These are phyloP conservation scores for Nanorana parkeri DNA, from an alignment of 2,113 vertebrate species.

Conservation along the genomic window DNA sequence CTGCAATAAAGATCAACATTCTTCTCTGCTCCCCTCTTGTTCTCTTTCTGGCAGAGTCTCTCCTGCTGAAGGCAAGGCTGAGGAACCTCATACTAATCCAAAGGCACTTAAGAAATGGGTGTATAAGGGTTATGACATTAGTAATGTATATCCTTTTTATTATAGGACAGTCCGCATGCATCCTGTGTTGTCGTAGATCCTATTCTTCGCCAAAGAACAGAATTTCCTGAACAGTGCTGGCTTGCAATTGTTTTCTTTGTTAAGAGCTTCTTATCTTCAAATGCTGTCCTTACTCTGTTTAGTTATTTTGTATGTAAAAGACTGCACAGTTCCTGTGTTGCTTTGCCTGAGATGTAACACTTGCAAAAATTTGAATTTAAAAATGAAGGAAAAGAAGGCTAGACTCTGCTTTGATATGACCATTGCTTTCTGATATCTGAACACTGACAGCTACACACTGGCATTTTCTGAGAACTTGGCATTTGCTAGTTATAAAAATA, in stretches of 20 bases:
- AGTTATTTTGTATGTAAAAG: conserved; percentile 1
- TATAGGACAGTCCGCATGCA: conserved; percentile 63
- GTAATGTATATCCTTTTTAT: conserved; percentile 64
- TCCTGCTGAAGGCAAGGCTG: background rate
- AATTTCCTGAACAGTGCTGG: conserved; percentile 71
- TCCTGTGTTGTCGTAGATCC: conserved; percentile 69
- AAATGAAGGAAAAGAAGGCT: background rate
- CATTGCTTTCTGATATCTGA: background rate
- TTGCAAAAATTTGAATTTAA: background rate
- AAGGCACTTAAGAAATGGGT: conserved; percentile 9
- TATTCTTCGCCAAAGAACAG: conserved; percentile 75
- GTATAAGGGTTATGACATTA: conserved; percentile 55
- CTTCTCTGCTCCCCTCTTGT: background rate
- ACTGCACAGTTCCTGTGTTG: conserved; percentile 21
- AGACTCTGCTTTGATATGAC: background rate
- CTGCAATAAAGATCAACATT: conserved; percentile 42
- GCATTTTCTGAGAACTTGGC: conserved; percentile 16
- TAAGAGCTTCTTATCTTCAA: conserved; percentile 2
- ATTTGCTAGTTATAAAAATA: background rate
- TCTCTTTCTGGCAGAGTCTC: background rate
- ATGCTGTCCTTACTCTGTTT: conserved; percentile 1
- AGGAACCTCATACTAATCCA: background rate
- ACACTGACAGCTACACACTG: background rate
- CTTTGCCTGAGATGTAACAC: background rate
- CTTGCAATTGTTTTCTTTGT: conserved; percentile 58